phyloP scores from a whole-genome alignment of 2,113 vertebrate genomes.

The Cephalopholis sonnerati region DNA sequence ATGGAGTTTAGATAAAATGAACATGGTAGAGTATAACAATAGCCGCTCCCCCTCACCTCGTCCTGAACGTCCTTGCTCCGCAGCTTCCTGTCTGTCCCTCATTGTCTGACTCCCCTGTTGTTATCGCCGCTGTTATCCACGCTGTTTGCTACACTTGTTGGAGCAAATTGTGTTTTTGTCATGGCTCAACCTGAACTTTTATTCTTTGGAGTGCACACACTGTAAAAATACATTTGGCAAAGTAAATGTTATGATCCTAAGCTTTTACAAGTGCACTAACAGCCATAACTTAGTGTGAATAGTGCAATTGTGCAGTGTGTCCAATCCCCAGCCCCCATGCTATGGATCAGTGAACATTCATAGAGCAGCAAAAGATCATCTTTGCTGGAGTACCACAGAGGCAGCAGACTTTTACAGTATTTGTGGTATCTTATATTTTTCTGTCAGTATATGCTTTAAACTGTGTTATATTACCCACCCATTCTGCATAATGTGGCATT shows the following conservation, averaged over 20 bases:
- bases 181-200: conserved; percentile 24
- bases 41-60: neutral
- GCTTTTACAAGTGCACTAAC: neutral
- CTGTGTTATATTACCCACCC: neutral
- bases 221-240: neutral
- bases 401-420: conserved; percentile 31
- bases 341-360: conserved; percentile 48
- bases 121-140: conserved; percentile 22
- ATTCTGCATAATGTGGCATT: conserved; percentile 25
- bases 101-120: conserved; percentile 24
- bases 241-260: neutral
- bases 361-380: conserved; percentile 31
- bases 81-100: neutral
- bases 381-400: conserved; percentile 10
- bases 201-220: conserved; percentile 1
- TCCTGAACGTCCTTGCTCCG: conserved; percentile 34
- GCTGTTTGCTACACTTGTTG: conserved; percentile 32
- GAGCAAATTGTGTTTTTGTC: conserved; percentile 36
- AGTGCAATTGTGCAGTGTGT: neutral
- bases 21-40: neutral
- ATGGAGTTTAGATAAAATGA: neutral
- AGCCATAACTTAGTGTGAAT: neutral
- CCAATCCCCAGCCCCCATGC: conserved; percentile 12
- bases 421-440: conserved; percentile 24
- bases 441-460: conserved; percentile 20